phyloP scores from a whole-genome alignment of 2,888 invertebrate genomes.

The Metalampra italica region DNA sequence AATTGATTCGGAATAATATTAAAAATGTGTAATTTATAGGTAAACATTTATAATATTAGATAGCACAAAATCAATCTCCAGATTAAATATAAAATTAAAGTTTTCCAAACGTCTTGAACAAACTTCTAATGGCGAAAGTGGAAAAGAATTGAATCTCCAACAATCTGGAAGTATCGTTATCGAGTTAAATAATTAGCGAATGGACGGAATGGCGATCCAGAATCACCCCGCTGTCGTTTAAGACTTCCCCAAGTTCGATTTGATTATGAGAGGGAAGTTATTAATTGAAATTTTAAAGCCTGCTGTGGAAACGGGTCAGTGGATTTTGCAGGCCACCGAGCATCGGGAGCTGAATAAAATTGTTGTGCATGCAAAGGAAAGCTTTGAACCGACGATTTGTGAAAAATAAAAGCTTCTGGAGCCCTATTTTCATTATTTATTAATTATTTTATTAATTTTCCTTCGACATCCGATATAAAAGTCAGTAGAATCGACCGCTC shows the following conservation, averaged over 20 bases:
- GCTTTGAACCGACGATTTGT: background rate
- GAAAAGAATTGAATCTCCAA: slow-evolving; percentile 15
- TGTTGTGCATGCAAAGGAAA: background rate
- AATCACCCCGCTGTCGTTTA: slow-evolving; percentile 30
- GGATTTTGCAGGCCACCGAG: slow-evolving; percentile 31
- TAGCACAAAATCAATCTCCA: too few species aligned
- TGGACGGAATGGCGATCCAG: slow-evolving; percentile 30
- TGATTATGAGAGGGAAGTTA: slow-evolving; percentile 49
- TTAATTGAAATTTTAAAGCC: slow-evolving; percentile 53
- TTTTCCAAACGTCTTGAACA: background rate
- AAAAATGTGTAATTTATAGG: too few species aligned
- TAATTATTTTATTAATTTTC: too few species aligned
- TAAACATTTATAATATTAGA: too few species aligned
- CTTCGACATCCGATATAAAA: too few species aligned
- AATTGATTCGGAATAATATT: too few species aligned
- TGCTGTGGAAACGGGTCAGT: slow-evolving; percentile 22
- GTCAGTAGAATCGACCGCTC: too few species aligned
- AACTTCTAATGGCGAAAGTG: background rate
- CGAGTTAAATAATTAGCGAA: slow-evolving; percentile 56
- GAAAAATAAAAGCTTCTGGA: too few species aligned
- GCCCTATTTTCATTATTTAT: too few species aligned
- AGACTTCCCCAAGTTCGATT: slow-evolving; percentile 45
- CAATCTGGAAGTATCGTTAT: slow-evolving; percentile 29
- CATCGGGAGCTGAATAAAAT: slow-evolving; percentile 7
- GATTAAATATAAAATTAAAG: background rate